These are phyloP conservation scores for Cataglyphis rosenhaueri DNA, from an alignment of 2,888 invertebrate species.

Conservation along the genomic window DNA sequence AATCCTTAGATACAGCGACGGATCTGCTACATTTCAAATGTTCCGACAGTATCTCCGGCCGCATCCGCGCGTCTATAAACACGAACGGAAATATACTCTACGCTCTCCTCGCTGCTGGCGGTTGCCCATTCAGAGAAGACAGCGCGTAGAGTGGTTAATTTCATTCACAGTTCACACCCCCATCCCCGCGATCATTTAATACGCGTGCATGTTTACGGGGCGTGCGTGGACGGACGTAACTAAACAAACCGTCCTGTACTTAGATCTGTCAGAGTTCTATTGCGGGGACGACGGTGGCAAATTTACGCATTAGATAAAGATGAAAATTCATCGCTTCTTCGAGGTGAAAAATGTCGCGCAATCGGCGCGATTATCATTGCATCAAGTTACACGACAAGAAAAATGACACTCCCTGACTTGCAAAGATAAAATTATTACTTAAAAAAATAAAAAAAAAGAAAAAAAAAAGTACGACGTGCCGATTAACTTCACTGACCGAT, in stretches of 20 bases:
- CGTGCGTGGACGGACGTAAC: conserved; percentile 63
- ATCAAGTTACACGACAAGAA: conserved; percentile 1
- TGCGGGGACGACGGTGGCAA: background rate
- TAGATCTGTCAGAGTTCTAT: conserved; percentile 63
- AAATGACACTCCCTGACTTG: conserved; percentile 13
- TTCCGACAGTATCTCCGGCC: conserved; percentile 66
- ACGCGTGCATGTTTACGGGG: conserved; percentile 65
- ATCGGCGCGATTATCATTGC: conserved; percentile 3
- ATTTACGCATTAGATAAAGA: background rate
- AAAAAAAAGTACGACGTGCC: background rate
- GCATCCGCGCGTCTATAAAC: conserved; percentile 76
- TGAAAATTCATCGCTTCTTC: background rate
- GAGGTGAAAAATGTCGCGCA: background rate
- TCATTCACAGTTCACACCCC: conserved; percentile 79
- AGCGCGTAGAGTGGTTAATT: conserved; percentile 79
- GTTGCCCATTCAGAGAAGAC: conserved; percentile 73
- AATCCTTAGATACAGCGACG: conserved; percentile 35
- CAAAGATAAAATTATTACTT: conserved; percentile 23
- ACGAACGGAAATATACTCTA: conserved; percentile 79
- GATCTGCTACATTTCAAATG: conserved; percentile 79
- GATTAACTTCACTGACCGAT: background rate
- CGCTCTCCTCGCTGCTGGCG: conserved; percentile 58
- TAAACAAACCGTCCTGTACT: conserved; percentile 69
- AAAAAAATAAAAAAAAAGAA: background rate
- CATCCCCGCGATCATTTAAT: conserved; percentile 57